These are phyloP conservation scores for Xylocopa sonorina DNA, from an alignment of 1,140 invertebrate species.

Conservation along the genomic window DNA sequence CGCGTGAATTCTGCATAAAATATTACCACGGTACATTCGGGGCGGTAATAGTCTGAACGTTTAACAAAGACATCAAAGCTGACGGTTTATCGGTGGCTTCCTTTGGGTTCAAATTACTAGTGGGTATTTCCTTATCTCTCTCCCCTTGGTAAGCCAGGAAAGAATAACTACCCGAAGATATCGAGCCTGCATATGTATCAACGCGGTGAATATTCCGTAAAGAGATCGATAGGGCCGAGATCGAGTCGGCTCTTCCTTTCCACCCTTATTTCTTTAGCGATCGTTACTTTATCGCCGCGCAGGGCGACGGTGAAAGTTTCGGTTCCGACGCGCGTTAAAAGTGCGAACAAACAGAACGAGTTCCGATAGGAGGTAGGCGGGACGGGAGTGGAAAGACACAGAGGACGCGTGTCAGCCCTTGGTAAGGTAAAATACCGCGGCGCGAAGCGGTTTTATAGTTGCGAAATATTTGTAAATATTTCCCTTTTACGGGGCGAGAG, in stretches of 20 bases:
- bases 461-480: conserved; percentile 76
- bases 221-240: conserved; percentile 41
- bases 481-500: conserved; percentile 50
- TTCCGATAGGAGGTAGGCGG: conserved; percentile 17
- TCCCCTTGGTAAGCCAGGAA: conserved; percentile 74
- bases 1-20: neutral
- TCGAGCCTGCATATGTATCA: conserved; percentile 80
- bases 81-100: conserved; percentile 50
- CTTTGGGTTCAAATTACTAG: conserved; percentile 75
- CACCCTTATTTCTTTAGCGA: neutral
- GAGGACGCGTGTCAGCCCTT: conserved; percentile 38
- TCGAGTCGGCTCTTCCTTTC: neutral
- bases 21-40: neutral
- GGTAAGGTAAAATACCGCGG: conserved; percentile 57
- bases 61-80: conserved; percentile 44
- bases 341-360: neutral
- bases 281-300: neutral
- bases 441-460: conserved; percentile 55
- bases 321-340: too few species aligned
- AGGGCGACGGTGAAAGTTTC: too few species aligned
- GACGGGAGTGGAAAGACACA: conserved; percentile 28
- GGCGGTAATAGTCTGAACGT: conserved; percentile 29
- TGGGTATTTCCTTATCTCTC: conserved; percentile 75
- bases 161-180: conserved; percentile 80
- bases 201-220: conserved; percentile 73